phyloP scores from a whole-genome alignment of 2,113 vertebrate genomes.

The Polypterus bichir region DNA sequence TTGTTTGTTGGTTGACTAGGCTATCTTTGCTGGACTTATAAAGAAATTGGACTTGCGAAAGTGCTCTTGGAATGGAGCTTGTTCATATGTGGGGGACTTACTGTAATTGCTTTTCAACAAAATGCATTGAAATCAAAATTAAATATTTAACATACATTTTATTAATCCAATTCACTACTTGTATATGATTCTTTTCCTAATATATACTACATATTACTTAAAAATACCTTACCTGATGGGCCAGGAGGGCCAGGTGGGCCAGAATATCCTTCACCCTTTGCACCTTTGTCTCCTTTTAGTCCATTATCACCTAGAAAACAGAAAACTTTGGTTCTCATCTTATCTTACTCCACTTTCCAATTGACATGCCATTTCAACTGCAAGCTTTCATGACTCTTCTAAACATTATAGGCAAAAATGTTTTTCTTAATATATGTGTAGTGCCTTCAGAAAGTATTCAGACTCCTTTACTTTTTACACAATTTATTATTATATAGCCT shows the following conservation, averaged over 20 bases:
- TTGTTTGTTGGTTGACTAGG: too few relatives aligned
- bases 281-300: conserved; percentile 47
- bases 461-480: not conserved
- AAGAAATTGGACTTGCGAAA: not conserved
- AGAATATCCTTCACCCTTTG: conserved; percentile 43
- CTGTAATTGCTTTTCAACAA: not conserved
- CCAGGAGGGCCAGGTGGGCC: conserved; percentile 50
- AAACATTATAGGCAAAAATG: conserved; percentile 1
- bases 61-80: not conserved
- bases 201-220: not conserved
- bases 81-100: not conserved
- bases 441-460: not conserved
- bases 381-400: not conserved
- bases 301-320: conserved; percentile 42
- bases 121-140: not conserved
- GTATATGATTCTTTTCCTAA: too few relatives aligned
- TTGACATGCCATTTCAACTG: too few relatives aligned
- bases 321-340: not conserved
- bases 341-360: not conserved
- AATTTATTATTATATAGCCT: not conserved
- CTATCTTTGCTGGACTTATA: too few relatives aligned
- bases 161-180: not conserved
- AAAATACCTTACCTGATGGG: conserved; percentile 35
- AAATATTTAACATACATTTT: not conserved
- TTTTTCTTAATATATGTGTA: not conserved